A percentile compares a stretch with the other conserved stretches of the same genome.
Evolutionary conservation across 2,797 vertebrate species (phyloP).

Genomic region (Halcyon smyrnensis): DNA sequence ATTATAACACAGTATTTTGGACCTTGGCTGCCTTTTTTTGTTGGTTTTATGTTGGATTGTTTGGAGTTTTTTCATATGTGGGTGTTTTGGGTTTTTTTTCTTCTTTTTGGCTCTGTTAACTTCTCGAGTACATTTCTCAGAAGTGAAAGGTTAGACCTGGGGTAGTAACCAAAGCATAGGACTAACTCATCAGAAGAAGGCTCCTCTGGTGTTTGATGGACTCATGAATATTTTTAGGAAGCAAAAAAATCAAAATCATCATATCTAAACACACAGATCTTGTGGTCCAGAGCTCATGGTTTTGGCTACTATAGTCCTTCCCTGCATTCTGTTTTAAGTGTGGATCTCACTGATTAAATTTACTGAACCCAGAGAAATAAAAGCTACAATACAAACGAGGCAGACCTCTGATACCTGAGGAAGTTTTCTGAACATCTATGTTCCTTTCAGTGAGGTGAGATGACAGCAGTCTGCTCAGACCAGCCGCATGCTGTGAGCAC

Average conservation of each 20-base stretch:
- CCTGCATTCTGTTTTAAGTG: neutral
- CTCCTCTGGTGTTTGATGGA: neutral
- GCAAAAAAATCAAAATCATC: neutral
- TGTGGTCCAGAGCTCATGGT: neutral
- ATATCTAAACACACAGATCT: neutral
- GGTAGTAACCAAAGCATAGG: neutral
- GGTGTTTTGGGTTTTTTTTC: too few species aligned
- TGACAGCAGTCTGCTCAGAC: neutral
- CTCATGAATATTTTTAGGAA: neutral
- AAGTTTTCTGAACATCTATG: neutral
- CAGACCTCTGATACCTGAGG: neutral
- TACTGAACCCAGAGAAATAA: neutral
- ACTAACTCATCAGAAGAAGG: neutral
- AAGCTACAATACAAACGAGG: neutral
- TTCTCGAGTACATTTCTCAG: neutral
- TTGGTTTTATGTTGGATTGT: neutral
- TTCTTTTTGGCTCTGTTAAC: neutral
- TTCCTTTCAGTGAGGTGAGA: neutral
- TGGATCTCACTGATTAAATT: neutral
- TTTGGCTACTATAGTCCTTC: neutral
- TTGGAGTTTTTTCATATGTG: too few species aligned
- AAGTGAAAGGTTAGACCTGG: neutral
- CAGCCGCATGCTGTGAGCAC: neutral
- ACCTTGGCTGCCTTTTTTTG: neutral
- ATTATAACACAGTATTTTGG: neutral